These are phyloP conservation scores for Platyura marginata DNA, from an alignment of 1,140 invertebrate genomes.

Conservation along the genomic window DNA sequence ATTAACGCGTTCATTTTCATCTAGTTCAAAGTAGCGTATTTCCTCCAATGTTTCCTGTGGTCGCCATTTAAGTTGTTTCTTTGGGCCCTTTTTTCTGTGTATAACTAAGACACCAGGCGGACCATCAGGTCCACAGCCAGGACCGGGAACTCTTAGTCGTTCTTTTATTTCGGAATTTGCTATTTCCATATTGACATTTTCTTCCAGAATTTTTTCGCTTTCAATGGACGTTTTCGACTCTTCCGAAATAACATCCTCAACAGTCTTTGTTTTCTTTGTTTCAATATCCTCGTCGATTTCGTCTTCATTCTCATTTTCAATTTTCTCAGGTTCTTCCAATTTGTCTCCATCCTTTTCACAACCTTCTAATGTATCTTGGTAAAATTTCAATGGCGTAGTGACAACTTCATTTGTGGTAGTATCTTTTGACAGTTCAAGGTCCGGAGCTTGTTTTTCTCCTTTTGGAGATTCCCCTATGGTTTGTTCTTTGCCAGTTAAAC, in stretches of 20 bases:
- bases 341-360: slow-evolving; percentile 27
- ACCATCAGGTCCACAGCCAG: slow-evolving; percentile 21
- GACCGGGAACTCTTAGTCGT: slow-evolving; percentile 15
- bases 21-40: slow-evolving; percentile 75
- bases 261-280: slow-evolving; percentile 2
- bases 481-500: too few relatives aligned
- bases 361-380: slow-evolving; percentile 74
- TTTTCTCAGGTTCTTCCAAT: slow-evolving; percentile 11
- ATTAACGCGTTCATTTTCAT: slow-evolving; percentile 87
- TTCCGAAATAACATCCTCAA: slow-evolving; percentile 10
- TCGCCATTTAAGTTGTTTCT: slow-evolving; percentile 72
- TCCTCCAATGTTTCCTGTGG: slow-evolving; percentile 59
- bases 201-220: slow-evolving; percentile 16
- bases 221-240: slow-evolving; percentile 4
- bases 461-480: slow-evolving; percentile 35
- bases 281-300: slow-evolving; percentile 8
- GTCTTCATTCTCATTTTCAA: slow-evolving; percentile 7
- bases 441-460: slow-evolving; percentile 28
- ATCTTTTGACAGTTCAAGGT: slow-evolving; percentile 22
- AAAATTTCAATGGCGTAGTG: slow-evolving; percentile 57
- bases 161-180: too few relatives aligned
- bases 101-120: slow-evolving; percentile 20
- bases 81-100: slow-evolving; percentile 40
- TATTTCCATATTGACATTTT: too few relatives aligned
- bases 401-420: slow-evolving; percentile 27